These are phyloP conservation scores for Rhagophthalmus giganteus DNA, from an alignment of 2,888 invertebrate species.

Conservation along the genomic window DNA sequence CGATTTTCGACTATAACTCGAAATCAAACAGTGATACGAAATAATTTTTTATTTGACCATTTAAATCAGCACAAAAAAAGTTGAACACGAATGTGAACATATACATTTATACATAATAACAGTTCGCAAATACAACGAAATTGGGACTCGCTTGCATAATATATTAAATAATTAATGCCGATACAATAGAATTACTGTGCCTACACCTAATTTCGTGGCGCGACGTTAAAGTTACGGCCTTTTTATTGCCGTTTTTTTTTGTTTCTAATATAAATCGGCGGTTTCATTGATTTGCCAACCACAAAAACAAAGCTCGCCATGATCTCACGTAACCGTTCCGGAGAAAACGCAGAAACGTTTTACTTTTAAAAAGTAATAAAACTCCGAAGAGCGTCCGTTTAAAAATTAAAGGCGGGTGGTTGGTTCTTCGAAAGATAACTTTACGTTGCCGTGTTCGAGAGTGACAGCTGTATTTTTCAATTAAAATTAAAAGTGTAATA, in stretches of 20 bases:
- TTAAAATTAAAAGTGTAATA: slow-evolving; percentile 9
- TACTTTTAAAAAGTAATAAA: slow-evolving; percentile 1
- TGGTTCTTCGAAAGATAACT: slow-evolving; percentile 2
- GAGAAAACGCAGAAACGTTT: slow-evolving; percentile 1
- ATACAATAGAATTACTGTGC: background rate
- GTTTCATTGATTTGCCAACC: slow-evolving; percentile 15
- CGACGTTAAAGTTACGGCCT: too few relatives aligned
- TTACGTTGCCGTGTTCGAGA: background rate
- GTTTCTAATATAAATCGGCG: background rate
- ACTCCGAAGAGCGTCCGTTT: background rate
- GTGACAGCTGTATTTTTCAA: slow-evolving; percentile 17
- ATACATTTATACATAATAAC: too few relatives aligned
- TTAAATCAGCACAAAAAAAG: too few relatives aligned
- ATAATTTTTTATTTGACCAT: too few relatives aligned
- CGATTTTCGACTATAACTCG: too few relatives aligned
- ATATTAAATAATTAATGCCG: background rate
- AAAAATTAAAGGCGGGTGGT: background rate
- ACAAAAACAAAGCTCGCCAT: too few relatives aligned
- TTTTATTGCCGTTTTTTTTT: too few relatives aligned
- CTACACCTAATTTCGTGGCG: too few relatives aligned
- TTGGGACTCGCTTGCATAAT: too few relatives aligned
- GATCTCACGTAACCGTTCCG: background rate
- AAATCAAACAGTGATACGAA: too few relatives aligned
- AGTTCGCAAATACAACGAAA: too few relatives aligned
- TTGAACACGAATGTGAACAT: background rate